A percentile compares a stretch with the other conserved stretches of the same genome.
These are phyloP conservation scores for Drosophila rubida DNA, from an alignment of 2,888 invertebrate genomes.

Conservation along the genomic window DNA sequence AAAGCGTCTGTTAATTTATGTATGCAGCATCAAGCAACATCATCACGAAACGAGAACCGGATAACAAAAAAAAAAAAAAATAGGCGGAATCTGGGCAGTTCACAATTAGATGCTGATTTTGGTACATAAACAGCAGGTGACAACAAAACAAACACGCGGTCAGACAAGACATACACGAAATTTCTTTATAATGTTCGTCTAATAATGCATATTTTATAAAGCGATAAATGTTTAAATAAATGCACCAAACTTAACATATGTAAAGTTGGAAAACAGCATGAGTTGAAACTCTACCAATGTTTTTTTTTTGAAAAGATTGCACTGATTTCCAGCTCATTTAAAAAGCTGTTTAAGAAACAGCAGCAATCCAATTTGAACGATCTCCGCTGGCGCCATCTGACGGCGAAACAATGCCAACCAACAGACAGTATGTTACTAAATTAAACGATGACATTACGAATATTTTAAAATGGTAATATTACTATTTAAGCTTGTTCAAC, in stretches of 20 bases:
- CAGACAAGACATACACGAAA: conserved; percentile 12
- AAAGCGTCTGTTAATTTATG: conserved; percentile 77
- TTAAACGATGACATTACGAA: background rate
- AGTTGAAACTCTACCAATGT: conserved; percentile 16
- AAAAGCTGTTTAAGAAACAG: conserved; percentile 21
- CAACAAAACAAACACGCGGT: conserved; percentile 55
- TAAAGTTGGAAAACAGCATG: conserved; percentile 51
- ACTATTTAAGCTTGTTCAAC: background rate
- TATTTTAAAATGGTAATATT: background rate
- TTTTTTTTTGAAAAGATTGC: conserved; percentile 36
- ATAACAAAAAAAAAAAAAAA: conserved; percentile 24
- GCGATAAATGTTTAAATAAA: conserved; percentile 47
- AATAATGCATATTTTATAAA: conserved; percentile 69
- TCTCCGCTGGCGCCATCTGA: conserved; percentile 29
- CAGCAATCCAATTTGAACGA: conserved; percentile 12
- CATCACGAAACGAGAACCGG: conserved; percentile 14
- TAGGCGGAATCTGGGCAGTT: conserved; percentile 72
- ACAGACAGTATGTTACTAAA: background rate
- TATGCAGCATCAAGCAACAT: conserved; percentile 22
- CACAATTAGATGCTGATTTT: conserved; percentile 76
- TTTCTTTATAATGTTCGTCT: conserved; percentile 57
- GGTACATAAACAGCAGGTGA: conserved; percentile 78
- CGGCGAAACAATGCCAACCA: background rate
- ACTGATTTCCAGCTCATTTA: conserved; percentile 25
- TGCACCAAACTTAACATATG: conserved; percentile 35